Evolutionary conservation across 1,140 invertebrate genomes (phyloP).

Genomic region (Gryon sp.): DNA sequence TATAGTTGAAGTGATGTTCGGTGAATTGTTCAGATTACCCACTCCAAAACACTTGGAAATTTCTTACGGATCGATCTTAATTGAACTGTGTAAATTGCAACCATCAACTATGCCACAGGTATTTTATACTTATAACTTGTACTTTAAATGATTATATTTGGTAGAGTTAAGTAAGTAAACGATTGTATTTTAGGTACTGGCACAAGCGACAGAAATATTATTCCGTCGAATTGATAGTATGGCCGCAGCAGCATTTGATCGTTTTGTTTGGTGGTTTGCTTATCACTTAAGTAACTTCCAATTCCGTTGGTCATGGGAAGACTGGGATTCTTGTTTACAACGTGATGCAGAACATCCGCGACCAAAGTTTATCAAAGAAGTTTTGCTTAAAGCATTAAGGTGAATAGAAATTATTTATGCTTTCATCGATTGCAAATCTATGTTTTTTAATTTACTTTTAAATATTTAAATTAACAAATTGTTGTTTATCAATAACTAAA

Average conservation of each 20-base stretch:
- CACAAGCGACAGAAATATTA: constrained; percentile 97
- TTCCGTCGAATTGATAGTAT: constrained; percentile 98
- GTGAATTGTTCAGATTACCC: constrained; percentile 96
- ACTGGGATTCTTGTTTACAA: constrained; percentile 92
- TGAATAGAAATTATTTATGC: too few relatives aligned
- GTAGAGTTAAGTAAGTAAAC: too few relatives aligned
- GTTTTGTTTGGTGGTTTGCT: constrained; percentile 98
- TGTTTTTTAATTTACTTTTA: too few relatives aligned
- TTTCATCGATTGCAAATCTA: too few relatives aligned
- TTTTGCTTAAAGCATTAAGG: constrained; percentile 93
- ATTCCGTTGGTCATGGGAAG: constrained; percentile 99
- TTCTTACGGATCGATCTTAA: constrained; percentile 96
- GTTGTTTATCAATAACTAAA: neutral
- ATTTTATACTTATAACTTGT: too few relatives aligned
- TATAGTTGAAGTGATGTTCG: constrained; percentile 98
- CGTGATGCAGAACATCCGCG: constrained; percentile 95
- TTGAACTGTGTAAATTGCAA: constrained; percentile 98
- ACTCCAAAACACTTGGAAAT: constrained; percentile 93
- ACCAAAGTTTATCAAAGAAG: constrained; percentile 97
- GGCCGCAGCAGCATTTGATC: constrained; percentile 97
- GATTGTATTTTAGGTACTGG: constrained; percentile 83
- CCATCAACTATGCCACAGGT: constrained; percentile 98
- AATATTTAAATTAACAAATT: too few relatives aligned
- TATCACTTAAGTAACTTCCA: constrained; percentile 99
- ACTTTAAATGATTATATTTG: too few relatives aligned